Conservation (phyloP, 1,140 invertebrate genomes). For the Heliothis virescens region DNA sequence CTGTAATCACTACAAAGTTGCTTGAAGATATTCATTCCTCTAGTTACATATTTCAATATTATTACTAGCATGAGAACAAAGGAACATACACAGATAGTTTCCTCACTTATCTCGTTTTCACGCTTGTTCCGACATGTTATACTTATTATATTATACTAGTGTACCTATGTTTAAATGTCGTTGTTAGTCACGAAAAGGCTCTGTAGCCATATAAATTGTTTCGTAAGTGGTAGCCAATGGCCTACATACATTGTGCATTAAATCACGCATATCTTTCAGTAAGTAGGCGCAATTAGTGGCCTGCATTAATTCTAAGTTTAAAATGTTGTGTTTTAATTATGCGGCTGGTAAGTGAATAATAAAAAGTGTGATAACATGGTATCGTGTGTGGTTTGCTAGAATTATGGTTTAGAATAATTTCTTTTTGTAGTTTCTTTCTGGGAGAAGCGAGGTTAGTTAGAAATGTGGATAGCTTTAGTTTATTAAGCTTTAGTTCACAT, state of each 20-base stretch:
- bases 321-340: neutral
- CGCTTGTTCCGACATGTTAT: slow-evolving; percentile 3
- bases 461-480: too few relatives aligned
- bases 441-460: too few relatives aligned
- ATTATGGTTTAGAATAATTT: neutral
- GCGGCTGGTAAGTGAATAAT: neutral
- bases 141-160: slow-evolving; percentile 19
- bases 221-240: slow-evolving; percentile 27
- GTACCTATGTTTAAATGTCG: slow-evolving; percentile 9
- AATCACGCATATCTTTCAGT: slow-evolving; percentile 33
- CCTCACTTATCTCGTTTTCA: slow-evolving; percentile 13
- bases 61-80: neutral
- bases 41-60: too few relatives aligned
- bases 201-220: neutral
- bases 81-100: slow-evolving; percentile 17
- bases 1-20: too few relatives aligned
- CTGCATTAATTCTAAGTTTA: neutral
- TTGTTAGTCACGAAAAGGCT: slow-evolving; percentile 25
- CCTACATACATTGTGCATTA: slow-evolving; percentile 30
- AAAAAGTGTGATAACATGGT: neutral
- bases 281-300: slow-evolving; percentile 35
- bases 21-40: too few relatives aligned
- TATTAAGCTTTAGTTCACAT: too few relatives aligned
- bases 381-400: neutral
- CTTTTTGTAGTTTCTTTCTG: too few relatives aligned